A percentile compares a stretch with the other conserved stretches of the same genome.
These are phyloP conservation scores for sheep (Ovis aries) DNA, from an alignment of 2,113 vertebrate species.

Conservation along the genomic window DNA sequence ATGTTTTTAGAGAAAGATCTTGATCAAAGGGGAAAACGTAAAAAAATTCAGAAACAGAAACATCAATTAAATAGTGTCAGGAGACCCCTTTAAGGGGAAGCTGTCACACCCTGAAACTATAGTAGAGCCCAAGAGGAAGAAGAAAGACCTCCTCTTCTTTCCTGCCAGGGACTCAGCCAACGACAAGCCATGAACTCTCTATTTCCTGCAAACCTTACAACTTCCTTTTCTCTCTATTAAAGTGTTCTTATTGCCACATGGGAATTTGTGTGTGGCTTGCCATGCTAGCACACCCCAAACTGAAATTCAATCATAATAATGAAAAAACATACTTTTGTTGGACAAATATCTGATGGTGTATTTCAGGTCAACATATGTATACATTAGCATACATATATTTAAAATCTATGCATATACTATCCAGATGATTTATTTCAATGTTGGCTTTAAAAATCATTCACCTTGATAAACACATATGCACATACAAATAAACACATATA, in stretches of 20 bases:
- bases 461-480: background rate
- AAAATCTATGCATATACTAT: background rate
- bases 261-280: background rate
- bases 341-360: background rate
- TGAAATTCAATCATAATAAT: background rate
- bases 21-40: background rate
- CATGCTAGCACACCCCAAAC: background rate
- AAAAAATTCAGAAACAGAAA: background rate
- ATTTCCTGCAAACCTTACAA: background rate
- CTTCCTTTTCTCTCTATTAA: background rate
- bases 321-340: background rate
- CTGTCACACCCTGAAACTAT: background rate
- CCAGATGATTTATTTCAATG: background rate
- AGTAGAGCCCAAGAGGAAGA: background rate
- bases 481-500: background rate
- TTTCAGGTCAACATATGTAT: background rate
- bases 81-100: background rate
- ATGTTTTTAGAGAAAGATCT: background rate
- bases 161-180: background rate
- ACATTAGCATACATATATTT: background rate
- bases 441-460: background rate
- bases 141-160: background rate
- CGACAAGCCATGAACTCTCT: background rate
- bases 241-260: background rate
- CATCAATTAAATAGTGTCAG: background rate